Conservation (phyloP, 35 echinoderm and acorn worm species). For the Patiria miniata region DNA sequence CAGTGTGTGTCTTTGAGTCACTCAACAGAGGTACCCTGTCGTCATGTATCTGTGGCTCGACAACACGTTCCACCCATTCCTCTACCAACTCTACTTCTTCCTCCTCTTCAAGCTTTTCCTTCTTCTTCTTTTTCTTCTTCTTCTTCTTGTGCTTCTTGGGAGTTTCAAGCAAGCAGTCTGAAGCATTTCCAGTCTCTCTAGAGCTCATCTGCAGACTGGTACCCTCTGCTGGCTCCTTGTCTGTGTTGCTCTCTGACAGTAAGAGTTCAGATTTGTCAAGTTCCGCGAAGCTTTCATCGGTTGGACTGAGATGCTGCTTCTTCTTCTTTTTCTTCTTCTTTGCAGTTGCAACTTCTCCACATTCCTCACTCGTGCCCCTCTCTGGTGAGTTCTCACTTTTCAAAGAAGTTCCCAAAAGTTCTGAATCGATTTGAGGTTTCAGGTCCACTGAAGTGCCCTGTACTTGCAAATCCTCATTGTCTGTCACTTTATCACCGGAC, state of each 20-base stretch:
- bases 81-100: not conserved
- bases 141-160: conserved; percentile 44
- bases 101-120: conserved; percentile 26
- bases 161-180: not conserved
- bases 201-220: not conserved
- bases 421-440: conserved; percentile 5
- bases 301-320: not conserved
- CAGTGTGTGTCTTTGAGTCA: not conserved
- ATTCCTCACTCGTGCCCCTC: conserved; percentile 28
- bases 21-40: not conserved
- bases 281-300: not conserved
- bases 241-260: not conserved
- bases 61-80: not conserved
- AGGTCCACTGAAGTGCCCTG: not conserved
- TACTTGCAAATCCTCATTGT: not conserved
- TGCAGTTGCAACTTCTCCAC: not conserved
- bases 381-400: conserved; percentile 42
- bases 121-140: conserved; percentile 49
- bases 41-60: not conserved
- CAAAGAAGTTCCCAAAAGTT: conserved; percentile 16
- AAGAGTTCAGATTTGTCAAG: not conserved
- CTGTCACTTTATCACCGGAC: not conserved
- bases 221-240: too few relatives aligned
- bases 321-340: conserved; percentile 22
- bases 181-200: not conserved